Conservation (phyloP, 2,113 vertebrate species). For the Cottus gobio region DNA sequence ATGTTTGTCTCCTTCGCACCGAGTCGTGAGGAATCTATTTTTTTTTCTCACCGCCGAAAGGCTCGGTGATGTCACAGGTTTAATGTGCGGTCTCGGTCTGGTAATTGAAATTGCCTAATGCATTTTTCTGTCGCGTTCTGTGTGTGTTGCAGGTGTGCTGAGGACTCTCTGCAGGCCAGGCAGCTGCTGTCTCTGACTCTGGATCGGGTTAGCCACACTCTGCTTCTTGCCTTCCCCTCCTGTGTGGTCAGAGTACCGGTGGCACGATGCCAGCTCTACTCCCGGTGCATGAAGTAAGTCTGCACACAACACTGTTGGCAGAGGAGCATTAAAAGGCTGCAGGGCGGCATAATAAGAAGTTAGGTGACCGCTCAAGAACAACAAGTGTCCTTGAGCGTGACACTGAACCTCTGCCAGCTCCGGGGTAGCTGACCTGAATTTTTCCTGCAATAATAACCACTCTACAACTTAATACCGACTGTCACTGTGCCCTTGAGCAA, state of each 20-base stretch:
- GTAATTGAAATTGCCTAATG: conserved; percentile 62
- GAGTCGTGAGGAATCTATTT: neutral
- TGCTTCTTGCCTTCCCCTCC: conserved; percentile 91
- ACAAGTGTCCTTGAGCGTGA: conserved; percentile 42
- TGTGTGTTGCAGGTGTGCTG: conserved; percentile 86
- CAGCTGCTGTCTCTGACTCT: conserved; percentile 90
- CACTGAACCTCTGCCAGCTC: conserved; percentile 14
- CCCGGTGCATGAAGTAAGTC: conserved; percentile 95
- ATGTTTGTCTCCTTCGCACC: conserved; percentile 35
- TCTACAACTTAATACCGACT: conserved; percentile 26
- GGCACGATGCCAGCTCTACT: conserved; percentile 94
- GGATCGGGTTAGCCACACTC: conserved; percentile 87
- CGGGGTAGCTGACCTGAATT: conserved; percentile 26
- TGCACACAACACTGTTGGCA: rapidly evolving
- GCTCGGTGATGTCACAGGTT: conserved; percentile 46
- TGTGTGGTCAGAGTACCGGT: conserved; percentile 92
- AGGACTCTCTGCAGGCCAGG: conserved; percentile 80
- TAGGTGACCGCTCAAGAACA: conserved; percentile 23
- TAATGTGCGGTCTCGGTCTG: conserved; percentile 25
- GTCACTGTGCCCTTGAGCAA: conserved; percentile 51
- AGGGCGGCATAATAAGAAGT: conserved; percentile 13
- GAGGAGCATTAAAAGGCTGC: conserved; percentile 19
- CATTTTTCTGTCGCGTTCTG: conserved; percentile 13
- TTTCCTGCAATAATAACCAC: conserved; percentile 20
- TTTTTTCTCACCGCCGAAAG: conserved; percentile 4